A percentile compares a stretch with the other conserved stretches of the same genome.
phyloP scores from a whole-genome alignment of 2,888 invertebrate genomes.

The Eristalis pertinax region DNA sequence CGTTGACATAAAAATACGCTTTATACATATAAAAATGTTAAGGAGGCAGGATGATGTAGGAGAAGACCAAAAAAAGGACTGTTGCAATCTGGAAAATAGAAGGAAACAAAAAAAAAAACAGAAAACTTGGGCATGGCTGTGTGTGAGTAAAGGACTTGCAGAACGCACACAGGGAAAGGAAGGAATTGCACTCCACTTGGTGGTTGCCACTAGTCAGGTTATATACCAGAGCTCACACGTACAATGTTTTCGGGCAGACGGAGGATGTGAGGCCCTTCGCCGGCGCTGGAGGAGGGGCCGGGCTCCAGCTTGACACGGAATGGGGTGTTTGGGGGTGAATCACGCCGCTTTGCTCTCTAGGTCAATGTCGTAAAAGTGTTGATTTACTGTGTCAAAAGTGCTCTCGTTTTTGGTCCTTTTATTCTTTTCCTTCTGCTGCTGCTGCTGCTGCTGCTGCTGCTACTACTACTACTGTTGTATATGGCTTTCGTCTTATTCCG shows the following conservation, averaged over 20 bases:
- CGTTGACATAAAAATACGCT: constrained; percentile 60
- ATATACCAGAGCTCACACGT: background rate
- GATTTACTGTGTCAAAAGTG: constrained; percentile 75
- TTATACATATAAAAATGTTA: constrained; percentile 45
- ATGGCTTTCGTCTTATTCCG: constrained; percentile 27
- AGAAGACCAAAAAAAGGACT: constrained; percentile 26
- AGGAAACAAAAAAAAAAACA: constrained; percentile 48
- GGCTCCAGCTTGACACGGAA: background rate
- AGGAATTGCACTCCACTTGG: constrained; percentile 50
- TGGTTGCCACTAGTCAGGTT: constrained; percentile 57
- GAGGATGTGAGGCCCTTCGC: background rate
- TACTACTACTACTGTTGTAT: constrained; percentile 16
- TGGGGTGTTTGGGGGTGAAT: constrained; percentile 44
- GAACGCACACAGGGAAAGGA: constrained; percentile 64
- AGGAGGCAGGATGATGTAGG: background rate
- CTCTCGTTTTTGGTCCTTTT: constrained; percentile 66
- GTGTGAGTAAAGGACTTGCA: constrained; percentile 30
- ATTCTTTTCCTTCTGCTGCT: constrained; percentile 16
- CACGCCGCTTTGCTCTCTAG: constrained; percentile 73
- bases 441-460: constrained; percentile 18
- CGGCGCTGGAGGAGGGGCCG: background rate
- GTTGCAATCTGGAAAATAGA: constrained; percentile 8
- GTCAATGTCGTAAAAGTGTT: constrained; percentile 76
- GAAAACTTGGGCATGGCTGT: too few relatives aligned
- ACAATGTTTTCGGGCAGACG: constrained; percentile 4